These are phyloP conservation scores for Siphlonurus alternatus DNA, from an alignment of 2,888 invertebrate species.

Conservation along the genomic window DNA sequence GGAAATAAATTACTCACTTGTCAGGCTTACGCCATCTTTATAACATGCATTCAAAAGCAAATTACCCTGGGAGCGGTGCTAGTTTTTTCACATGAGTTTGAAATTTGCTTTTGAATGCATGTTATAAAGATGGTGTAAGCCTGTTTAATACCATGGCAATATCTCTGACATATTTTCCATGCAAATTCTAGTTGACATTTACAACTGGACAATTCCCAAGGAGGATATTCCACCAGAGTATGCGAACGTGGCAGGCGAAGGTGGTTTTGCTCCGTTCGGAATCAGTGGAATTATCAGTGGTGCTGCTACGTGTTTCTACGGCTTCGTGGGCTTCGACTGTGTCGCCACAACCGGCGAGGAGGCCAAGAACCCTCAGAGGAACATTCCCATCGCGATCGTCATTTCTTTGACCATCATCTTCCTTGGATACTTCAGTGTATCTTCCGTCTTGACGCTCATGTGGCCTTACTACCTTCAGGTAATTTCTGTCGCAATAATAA, in stretches of 20 bases:
- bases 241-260: constrained; percentile 31
- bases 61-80: too few relatives aligned
- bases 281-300: constrained; percentile 55
- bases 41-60: too few relatives aligned
- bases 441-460: constrained; percentile 74
- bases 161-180: too few relatives aligned
- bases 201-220: constrained; percentile 26
- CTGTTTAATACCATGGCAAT: too few relatives aligned
- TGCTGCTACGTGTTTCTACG: constrained; percentile 81
- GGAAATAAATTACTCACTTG: too few relatives aligned
- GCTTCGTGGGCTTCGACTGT: constrained; percentile 88
- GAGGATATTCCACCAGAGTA: constrained; percentile 20
- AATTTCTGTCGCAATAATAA: too few relatives aligned
- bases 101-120: too few relatives aligned
- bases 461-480: constrained; percentile 65
- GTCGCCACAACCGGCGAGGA: constrained; percentile 81
- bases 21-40: too few relatives aligned
- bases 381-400: constrained; percentile 78
- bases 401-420: constrained; percentile 69
- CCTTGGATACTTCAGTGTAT: constrained; percentile 78
- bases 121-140: too few relatives aligned
- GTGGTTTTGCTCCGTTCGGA: constrained; percentile 79
- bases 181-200: constrained; percentile 19
- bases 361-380: constrained; percentile 69
- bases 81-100: too few relatives aligned